Conservation (phyloP, 2,113 vertebrate species). For the Ptyas mucosa region DNA sequence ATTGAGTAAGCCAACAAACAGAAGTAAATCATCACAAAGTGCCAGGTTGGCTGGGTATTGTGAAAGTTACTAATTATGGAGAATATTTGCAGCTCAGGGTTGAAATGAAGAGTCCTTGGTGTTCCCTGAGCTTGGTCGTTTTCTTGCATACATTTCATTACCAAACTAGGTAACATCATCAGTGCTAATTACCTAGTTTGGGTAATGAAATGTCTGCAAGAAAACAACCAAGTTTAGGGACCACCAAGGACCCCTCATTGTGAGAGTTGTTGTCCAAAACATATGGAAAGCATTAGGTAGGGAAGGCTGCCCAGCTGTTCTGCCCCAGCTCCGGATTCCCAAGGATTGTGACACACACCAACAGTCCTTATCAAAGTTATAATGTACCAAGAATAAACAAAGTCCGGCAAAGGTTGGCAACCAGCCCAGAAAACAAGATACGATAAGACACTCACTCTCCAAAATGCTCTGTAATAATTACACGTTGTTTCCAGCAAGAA, state of each 20-base stretch:
- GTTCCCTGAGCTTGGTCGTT: background rate
- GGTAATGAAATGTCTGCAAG: background rate
- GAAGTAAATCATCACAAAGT: background rate
- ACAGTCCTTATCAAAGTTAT: no score
- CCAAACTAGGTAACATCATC: background rate
- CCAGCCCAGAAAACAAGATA: no score
- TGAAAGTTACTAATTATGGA: background rate
- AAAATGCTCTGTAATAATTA: no score
- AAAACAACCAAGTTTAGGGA: background rate
- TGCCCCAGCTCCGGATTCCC: no score
- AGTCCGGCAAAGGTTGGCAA: no score
- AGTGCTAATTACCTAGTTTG: background rate
- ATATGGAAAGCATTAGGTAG: background rate
- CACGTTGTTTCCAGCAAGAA: no score
- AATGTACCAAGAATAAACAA: no score
- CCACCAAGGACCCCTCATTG: background rate
- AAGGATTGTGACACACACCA: no score
- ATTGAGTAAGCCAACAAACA: background rate
- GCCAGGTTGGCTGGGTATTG: background rate
- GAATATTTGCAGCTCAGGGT: background rate
- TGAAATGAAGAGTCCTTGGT: background rate
- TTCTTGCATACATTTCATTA: background rate
- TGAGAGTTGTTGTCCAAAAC: background rate
- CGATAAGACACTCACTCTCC: no score
- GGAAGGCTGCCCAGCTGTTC: background rate